Evolutionary conservation across 2,113 vertebrate species (phyloP).

Genomic region (Typhlomys cinereus): DNA sequence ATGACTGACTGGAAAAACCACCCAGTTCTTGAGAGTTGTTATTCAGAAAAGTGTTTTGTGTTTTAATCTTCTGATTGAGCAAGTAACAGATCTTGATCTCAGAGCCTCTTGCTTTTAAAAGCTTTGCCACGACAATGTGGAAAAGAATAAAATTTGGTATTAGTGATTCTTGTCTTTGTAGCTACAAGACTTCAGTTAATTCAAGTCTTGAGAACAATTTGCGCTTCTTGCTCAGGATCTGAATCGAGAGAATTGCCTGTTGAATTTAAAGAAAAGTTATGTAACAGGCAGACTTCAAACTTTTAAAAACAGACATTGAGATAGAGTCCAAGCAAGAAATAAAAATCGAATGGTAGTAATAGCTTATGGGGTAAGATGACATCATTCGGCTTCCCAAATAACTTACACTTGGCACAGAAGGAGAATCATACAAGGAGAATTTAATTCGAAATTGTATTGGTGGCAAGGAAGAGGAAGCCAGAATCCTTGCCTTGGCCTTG

Average conservation of each 20-base stretch:
- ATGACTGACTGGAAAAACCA: background rate
- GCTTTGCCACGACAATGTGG: background rate
- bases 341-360: constrained; percentile 34
- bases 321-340: constrained; percentile 55
- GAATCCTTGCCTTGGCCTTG: constrained; percentile 22
- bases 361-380: constrained; percentile 38
- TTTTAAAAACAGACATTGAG: constrained; percentile 35
- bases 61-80: constrained; percentile 33
- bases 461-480: background rate
- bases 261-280: constrained; percentile 42
- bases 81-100: background rate
- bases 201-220: background rate
- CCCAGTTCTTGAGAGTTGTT: background rate
- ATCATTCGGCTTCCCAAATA: constrained; percentile 25
- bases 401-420: constrained; percentile 26
- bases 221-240: constrained; percentile 34
- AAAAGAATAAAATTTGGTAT: constrained; percentile 13
- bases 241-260: constrained; percentile 44
- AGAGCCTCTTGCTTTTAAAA: constrained; percentile 50
- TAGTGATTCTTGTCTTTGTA: constrained; percentile 1
- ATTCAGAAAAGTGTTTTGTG: background rate
- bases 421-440: constrained; percentile 38
- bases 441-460: constrained; percentile 39
- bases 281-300: constrained; percentile 18
- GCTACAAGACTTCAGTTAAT: background rate